These are phyloP conservation scores for Phalera bucephala DNA, from an alignment of 2,888 invertebrate genomes.

Conservation along the genomic window DNA sequence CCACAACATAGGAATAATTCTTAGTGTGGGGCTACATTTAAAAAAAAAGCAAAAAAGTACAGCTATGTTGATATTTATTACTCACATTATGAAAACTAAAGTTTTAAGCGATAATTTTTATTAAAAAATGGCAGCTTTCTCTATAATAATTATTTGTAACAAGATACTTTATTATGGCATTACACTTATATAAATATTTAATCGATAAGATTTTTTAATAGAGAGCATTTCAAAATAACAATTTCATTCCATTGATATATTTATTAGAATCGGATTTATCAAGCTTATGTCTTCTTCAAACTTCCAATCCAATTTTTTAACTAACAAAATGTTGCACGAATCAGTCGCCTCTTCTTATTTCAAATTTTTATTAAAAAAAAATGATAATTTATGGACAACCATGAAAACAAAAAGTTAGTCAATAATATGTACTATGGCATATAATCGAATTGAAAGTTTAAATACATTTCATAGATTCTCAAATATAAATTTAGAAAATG, in stretches of 20 bases:
- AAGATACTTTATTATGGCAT: not conserved
- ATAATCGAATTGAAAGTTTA: conserved; percentile 31
- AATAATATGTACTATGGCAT: too few species aligned
- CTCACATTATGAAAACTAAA: too few species aligned
- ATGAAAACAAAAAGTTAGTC: not conserved
- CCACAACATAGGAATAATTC: too few species aligned
- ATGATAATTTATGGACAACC: conserved; percentile 12
- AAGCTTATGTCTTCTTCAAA: conserved; percentile 18
- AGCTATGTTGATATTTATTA: too few species aligned
- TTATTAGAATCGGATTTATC: conserved; percentile 13
- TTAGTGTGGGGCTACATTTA: too few species aligned
- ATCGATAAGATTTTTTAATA: too few species aligned
- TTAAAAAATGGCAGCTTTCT: conserved; percentile 26
- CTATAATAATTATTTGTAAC: conserved; percentile 11
- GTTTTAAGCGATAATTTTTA: conserved; percentile 17
- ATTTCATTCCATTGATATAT: not conserved
- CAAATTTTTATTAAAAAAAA: conserved; percentile 22
- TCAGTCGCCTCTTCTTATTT: conserved; percentile 24
- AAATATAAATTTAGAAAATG: not conserved
- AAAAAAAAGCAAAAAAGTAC: too few species aligned
- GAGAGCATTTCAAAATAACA: too few species aligned
- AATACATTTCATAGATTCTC: too few species aligned
- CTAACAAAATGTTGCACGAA: conserved; percentile 2
- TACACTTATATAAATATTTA: too few species aligned
- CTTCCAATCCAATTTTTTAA: conserved; percentile 27